Conservation (phyloP, 2,113 vertebrate species). For the Thunnus thynnus region DNA sequence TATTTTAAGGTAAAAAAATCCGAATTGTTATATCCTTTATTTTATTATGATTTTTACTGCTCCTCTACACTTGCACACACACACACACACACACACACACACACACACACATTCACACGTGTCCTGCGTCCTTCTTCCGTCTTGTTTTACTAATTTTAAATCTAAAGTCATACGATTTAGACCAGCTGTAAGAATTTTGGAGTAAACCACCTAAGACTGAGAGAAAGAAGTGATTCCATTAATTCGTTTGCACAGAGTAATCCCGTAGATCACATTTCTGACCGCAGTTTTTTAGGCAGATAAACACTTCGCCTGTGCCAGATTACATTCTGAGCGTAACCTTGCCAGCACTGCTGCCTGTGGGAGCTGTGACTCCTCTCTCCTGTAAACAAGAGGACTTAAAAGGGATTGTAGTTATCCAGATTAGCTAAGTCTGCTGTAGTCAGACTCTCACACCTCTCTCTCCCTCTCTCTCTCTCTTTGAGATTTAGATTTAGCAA, state of each 20-base stretch:
- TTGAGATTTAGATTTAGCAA: neutral
- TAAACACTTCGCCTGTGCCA: constrained; percentile 57
- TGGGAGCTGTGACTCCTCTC: constrained; percentile 49
- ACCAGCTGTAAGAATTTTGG: neutral
- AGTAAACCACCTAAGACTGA: neutral
- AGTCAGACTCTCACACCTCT: constrained; percentile 11
- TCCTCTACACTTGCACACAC: no score
- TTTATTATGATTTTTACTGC: no score
- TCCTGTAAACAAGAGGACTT: constrained; percentile 66
- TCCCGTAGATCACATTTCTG: constrained; percentile 54
- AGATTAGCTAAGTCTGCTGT: constrained; percentile 55
- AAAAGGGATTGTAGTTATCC: constrained; percentile 66
- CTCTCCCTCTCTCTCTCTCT: neutral
- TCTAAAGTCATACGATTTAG: no score
- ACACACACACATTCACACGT: no score
- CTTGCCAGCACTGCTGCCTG: constrained; percentile 50
- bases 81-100: no score
- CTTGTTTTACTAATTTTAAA: no score
- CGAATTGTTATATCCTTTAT: no score
- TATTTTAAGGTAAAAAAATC: no score
- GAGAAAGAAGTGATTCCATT: constrained; percentile 5
- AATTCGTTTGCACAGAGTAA: constrained; percentile 41
- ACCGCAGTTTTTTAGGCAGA: constrained; percentile 53
- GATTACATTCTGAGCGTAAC: constrained; percentile 59
- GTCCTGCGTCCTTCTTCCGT: no score